These are phyloP conservation scores for Rhinopithecus roxellana DNA, from an alignment of 2,113 vertebrate genomes.

Conservation along the genomic window DNA sequence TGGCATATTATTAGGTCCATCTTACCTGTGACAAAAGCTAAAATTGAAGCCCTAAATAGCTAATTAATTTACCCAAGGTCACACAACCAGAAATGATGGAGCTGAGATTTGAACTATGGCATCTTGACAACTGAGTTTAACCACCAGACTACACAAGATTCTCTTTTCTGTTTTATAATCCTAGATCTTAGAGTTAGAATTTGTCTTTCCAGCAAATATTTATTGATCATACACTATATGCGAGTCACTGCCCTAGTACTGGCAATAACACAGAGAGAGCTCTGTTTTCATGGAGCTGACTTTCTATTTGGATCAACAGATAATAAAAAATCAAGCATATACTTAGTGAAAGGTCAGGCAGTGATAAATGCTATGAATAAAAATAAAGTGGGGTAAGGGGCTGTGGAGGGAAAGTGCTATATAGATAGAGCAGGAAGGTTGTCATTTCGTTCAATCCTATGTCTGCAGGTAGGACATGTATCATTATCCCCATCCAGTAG, in stretches of 20 bases:
- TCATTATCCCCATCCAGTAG: neutral
- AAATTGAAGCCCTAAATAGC: neutral
- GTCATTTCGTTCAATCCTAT: neutral
- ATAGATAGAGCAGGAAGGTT: neutral
- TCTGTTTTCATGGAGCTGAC: neutral
- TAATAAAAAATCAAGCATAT: neutral
- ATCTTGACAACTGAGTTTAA: neutral
- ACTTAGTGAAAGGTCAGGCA: neutral
- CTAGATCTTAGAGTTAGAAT: neutral
- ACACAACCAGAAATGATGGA: neutral
- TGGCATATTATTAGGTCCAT: neutral
- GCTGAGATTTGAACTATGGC: neutral
- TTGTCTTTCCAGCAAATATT: conserved; percentile 1
- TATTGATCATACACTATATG: neutral
- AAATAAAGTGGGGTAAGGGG: neutral
- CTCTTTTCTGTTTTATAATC: neutral
- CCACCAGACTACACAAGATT: neutral
- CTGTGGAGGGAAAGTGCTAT: neutral
- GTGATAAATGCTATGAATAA: neutral
- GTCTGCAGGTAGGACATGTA: neutral
- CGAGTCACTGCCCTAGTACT: neutral
- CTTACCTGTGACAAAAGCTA: neutral
- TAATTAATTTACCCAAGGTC: neutral
- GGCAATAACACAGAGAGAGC: neutral
- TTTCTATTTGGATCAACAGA: conserved; percentile 6